A percentile compares a stretch with the other conserved stretches of the same genome.
Evolutionary conservation across 2,888 invertebrate genomes (phyloP).

Genomic region (Plutella xylostella): DNA sequence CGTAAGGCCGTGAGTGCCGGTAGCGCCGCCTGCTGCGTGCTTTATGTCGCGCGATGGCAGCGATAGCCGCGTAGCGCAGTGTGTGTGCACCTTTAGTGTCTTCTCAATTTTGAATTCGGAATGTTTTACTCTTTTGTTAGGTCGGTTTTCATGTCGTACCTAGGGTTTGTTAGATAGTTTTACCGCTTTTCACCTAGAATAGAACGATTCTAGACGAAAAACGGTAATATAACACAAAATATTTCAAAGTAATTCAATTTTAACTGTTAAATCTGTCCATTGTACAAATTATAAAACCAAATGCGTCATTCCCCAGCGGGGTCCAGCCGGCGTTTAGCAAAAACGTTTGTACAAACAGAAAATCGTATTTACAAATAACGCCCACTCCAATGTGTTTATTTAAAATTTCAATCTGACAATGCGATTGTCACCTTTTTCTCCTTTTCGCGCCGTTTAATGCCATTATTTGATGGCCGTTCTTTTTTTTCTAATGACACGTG

Average conservation of each 20-base stretch:
- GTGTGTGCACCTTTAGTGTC: conserved; percentile 44
- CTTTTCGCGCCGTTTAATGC: conserved; percentile 65
- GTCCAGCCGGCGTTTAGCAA: not conserved
- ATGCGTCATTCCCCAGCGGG: not conserved
- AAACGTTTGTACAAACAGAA: conserved; percentile 49
- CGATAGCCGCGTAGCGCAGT: conserved; percentile 26
- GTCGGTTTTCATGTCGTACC: no score
- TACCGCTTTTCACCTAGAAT: no score
- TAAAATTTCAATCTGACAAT: conserved; percentile 52
- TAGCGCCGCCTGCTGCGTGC: conserved; percentile 59
- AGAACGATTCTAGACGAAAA: not conserved
- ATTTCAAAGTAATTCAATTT: no score
- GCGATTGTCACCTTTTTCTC: conserved; percentile 51
- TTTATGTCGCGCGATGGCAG: conserved; percentile 50
- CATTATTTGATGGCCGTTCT: conserved; percentile 24
- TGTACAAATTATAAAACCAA: no score
- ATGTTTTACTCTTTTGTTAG: no score
- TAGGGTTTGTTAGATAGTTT: no score
- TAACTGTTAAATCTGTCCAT: no score
- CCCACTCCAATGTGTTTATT: conserved; percentile 70
- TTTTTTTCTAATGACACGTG: conserved; percentile 48
- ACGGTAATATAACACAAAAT: not conserved
- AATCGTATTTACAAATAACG: conserved; percentile 68
- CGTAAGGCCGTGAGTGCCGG: conserved; percentile 22
- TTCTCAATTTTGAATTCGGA: no score